phyloP scores from a whole-genome alignment of 1,140 invertebrate genomes.

The Papilio machaon region DNA sequence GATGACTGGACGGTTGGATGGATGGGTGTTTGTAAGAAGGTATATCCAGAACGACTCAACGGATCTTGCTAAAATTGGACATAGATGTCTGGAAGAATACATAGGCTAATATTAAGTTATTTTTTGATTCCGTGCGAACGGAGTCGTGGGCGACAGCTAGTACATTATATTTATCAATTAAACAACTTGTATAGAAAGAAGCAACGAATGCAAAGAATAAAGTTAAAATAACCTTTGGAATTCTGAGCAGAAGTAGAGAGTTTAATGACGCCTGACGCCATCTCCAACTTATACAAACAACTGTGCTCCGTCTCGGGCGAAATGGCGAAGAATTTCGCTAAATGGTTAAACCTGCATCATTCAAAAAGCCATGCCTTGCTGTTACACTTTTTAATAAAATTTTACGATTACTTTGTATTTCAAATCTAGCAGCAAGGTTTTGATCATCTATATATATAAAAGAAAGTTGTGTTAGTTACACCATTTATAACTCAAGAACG shows the following conservation, averaged over 20 bases:
- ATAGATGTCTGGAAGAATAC: not conserved
- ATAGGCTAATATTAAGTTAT: not conserved
- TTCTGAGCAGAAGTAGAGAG: not conserved
- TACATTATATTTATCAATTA: not conserved
- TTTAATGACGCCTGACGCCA: conserved; percentile 13
- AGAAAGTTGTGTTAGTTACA: no score
- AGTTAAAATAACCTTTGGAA: conserved; percentile 19
- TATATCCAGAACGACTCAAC: no score
- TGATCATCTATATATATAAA: no score
- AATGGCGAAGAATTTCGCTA: conserved; percentile 18
- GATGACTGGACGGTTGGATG: no score
- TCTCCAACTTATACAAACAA: conserved; percentile 20
- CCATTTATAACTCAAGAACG: no score
- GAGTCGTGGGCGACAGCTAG: not conserved
- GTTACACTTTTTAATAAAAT: not conserved
- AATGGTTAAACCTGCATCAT: conserved; percentile 18
- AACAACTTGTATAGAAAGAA: not conserved
- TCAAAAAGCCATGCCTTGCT: not conserved
- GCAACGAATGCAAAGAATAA: not conserved
- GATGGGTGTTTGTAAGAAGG: no score
- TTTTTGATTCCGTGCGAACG: not conserved
- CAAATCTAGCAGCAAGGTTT: not conserved
- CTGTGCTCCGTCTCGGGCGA: not conserved
- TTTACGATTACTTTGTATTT: not conserved
- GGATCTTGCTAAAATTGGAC: no score